Conservation (phyloP, 2,113 vertebrate genomes). For the Fregetta grallaria region DNA sequence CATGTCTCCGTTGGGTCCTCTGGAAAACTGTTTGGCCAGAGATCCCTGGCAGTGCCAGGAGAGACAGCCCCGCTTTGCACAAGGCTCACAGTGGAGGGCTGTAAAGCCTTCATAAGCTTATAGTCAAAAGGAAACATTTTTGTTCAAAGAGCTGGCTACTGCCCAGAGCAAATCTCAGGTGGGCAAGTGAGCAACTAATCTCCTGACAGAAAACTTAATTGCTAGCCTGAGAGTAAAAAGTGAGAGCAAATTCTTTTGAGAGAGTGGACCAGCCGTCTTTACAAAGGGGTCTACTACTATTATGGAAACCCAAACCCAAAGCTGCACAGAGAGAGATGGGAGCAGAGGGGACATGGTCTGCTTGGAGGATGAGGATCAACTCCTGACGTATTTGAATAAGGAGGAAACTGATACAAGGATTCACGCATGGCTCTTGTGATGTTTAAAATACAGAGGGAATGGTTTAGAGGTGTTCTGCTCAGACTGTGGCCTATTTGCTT, state of each 20-base stretch:
- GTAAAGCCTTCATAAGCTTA: background rate
- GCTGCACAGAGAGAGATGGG: background rate
- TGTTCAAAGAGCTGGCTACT: constrained; percentile 8
- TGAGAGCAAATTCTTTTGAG: background rate
- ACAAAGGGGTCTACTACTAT: background rate
- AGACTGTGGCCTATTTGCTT: background rate
- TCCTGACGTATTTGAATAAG: background rate
- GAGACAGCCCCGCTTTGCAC: fast-evolving
- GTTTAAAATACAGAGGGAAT: background rate
- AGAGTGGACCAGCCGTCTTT: background rate
- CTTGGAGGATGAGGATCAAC: background rate
- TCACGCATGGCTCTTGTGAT: background rate
- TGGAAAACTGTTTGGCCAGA: background rate
- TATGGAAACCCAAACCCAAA: background rate
- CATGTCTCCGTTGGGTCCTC: background rate
- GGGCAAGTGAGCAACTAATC: background rate
- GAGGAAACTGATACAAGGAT: background rate
- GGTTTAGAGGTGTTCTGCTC: background rate
- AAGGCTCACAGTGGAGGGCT: background rate
- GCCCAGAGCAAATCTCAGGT: constrained; percentile 13
- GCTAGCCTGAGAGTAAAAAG: background rate
- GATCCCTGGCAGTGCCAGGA: background rate
- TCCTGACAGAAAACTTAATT: background rate
- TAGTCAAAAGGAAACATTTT: background rate
- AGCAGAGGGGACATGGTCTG: background rate